phyloP scores from a whole-genome alignment of 2,113 vertebrate species.

The Xiphophorus couchianus region DNA sequence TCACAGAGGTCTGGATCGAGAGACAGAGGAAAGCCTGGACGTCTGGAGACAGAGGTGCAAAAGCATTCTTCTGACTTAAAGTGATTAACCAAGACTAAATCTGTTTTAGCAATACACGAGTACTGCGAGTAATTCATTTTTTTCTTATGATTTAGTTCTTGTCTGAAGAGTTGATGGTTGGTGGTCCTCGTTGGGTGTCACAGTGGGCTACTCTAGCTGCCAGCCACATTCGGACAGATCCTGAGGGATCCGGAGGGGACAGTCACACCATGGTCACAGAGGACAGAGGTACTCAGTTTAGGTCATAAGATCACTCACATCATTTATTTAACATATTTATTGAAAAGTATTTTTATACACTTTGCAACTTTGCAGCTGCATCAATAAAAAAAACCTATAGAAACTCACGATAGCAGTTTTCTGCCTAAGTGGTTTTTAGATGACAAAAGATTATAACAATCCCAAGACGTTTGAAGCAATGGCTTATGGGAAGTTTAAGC shows the following conservation, averaged over 20 bases:
- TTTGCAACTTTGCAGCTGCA: too few species aligned
- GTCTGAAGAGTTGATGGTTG: constrained; percentile 83
- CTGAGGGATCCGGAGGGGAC: constrained; percentile 86
- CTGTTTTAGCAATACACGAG: background rate
- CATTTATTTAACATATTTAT: background rate
- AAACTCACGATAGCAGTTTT: too few species aligned
- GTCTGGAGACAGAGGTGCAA: constrained; percentile 68
- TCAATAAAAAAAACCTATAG: too few species aligned
- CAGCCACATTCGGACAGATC: constrained; percentile 91
- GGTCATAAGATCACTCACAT: background rate
- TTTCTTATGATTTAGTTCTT: constrained; percentile 57
- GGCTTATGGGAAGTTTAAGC: background rate
- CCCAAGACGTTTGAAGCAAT: background rate
- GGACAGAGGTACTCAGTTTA: constrained; percentile 83
- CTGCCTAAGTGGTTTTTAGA: too few species aligned
- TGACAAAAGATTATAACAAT: background rate
- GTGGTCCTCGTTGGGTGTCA: constrained; percentile 92
- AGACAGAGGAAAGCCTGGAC: constrained; percentile 81
- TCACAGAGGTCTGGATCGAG: constrained; percentile 67
- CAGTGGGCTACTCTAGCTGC: constrained; percentile 97
- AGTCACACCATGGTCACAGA: constrained; percentile 77
- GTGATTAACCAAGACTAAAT: background rate
- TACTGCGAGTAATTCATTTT: background rate
- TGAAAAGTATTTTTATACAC: background rate
- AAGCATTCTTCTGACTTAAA: background rate